phyloP scores from a whole-genome alignment of 1,140 invertebrate genomes.

The Zelostemma sp. region DNA sequence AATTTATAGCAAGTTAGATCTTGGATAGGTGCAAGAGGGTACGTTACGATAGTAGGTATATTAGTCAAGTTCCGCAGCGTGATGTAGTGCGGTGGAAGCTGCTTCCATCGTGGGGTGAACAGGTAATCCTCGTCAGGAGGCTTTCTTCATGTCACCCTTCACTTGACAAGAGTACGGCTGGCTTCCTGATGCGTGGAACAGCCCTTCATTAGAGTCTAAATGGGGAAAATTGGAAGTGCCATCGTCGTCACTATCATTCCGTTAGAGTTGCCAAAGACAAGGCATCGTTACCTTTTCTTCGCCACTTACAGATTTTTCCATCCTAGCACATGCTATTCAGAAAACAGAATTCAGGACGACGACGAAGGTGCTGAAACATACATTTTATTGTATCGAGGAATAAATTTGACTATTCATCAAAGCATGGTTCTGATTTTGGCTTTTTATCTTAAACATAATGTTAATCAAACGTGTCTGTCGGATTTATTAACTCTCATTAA shows the following conservation, averaged over 20 bases:
- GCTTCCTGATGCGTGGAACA: constrained; percentile 39
- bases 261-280: constrained; percentile 31
- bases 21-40: no score
- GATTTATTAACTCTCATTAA: no score
- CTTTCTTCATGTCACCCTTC: constrained; percentile 51
- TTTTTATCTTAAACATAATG: no score
- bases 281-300: constrained; percentile 1
- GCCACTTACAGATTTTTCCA: constrained; percentile 17
- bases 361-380: no score
- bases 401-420: no score
- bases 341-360: no score
- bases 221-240: constrained; percentile 64
- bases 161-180: constrained; percentile 17
- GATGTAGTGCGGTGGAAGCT: constrained; percentile 50
- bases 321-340: constrained; percentile 31
- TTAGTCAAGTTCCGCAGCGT: constrained; percentile 58
- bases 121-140: constrained; percentile 42
- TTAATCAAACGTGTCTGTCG: no score
- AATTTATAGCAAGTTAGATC: no score
- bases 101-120: constrained; percentile 36
- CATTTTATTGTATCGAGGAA: no score
- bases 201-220: constrained; percentile 60
- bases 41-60: constrained; percentile 46
- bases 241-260: constrained; percentile 21
- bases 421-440: no score